phyloP scores from a whole-genome alignment of 2,888 invertebrate species.

The Drosophila crucigera region DNA sequence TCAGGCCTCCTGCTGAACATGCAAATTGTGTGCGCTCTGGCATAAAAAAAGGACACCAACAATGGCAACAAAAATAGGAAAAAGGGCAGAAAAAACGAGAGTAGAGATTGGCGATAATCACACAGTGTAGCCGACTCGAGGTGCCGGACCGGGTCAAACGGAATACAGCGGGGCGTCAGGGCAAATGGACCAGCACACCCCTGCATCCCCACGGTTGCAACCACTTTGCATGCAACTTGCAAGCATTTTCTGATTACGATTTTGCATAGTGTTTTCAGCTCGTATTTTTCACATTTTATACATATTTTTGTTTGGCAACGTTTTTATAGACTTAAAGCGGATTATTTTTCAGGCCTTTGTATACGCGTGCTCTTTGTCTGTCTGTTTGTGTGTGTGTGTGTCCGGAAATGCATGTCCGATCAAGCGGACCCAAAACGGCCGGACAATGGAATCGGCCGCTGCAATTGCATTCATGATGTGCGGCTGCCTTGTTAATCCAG shows the following conservation, averaged over 20 bases:
- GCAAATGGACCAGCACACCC: slow-evolving; percentile 10
- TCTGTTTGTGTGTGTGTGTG: slow-evolving; percentile 17
- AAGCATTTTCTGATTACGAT: slow-evolving; percentile 32
- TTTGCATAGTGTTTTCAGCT: slow-evolving; percentile 63
- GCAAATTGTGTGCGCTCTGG: slow-evolving; percentile 71
- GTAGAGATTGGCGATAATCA: slow-evolving; percentile 58
- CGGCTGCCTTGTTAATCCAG: slow-evolving; percentile 75
- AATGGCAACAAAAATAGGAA: slow-evolving; percentile 30
- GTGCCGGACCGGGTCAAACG: slow-evolving; percentile 72
- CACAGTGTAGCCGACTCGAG: slow-evolving; percentile 33
- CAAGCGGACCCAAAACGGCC: slow-evolving; percentile 35
- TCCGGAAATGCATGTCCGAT: slow-evolving; percentile 63
- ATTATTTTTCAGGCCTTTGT: slow-evolving; percentile 80
- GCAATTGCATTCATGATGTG: slow-evolving; percentile 66
- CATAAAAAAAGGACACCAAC: slow-evolving; percentile 60
- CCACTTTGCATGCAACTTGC: slow-evolving; percentile 49
- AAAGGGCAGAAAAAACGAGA: slow-evolving; percentile 21
- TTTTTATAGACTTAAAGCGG: slow-evolving; percentile 80
- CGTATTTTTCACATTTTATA: slow-evolving; percentile 51
- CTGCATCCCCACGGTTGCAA: slow-evolving; percentile 29
- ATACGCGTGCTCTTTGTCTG: slow-evolving; percentile 40
- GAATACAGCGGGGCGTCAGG: slow-evolving; percentile 41
- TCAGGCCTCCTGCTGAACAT: slow-evolving; percentile 64
- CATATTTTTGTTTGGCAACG: slow-evolving; percentile 64
- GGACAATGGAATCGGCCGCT: slow-evolving; percentile 58